A percentile compares a stretch with the other conserved stretches of the same genome.
Conservation (phyloP, 1,140 invertebrate species). For the Drosophila pseudoobscura region DNA sequence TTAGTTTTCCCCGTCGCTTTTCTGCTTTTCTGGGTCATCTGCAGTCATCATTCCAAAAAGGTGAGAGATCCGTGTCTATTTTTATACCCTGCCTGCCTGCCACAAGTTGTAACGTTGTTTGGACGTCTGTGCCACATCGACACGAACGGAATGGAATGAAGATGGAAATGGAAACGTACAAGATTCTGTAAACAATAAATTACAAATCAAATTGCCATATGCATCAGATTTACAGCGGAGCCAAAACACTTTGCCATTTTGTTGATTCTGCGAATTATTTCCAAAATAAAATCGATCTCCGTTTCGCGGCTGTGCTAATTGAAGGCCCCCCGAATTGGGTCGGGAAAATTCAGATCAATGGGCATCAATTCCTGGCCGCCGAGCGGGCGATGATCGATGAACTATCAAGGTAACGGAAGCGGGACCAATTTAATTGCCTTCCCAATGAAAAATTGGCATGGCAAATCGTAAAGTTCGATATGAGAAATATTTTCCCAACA, state of each 20-base stretch:
- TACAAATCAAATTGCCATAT: conserved; percentile 52
- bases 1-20: conserved; percentile 34
- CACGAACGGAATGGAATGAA: conserved; percentile 2
- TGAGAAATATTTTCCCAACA: conserved; percentile 16
- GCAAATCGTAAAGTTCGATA: conserved; percentile 45
- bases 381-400: conserved; percentile 48
- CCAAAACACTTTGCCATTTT: conserved; percentile 48
- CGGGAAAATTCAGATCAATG: conserved; percentile 30
- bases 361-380: conserved; percentile 25
- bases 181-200: conserved; percentile 62
- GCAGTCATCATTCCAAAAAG: conserved; percentile 45
- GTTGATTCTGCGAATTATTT: conserved; percentile 58
- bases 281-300: conserved; percentile 65
- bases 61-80: conserved; percentile 33
- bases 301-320: conserved; percentile 51
- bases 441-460: conserved; percentile 49
- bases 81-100: conserved; percentile 21
- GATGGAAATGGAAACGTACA: conserved; percentile 37
- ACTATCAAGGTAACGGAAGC: conserved; percentile 77
- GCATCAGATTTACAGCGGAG: conserved; percentile 60
- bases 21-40: conserved; percentile 36
- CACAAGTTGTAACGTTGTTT: conserved; percentile 53
- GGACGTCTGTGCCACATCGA: conserved; percentile 17
- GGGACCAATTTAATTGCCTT: conserved; percentile 64
- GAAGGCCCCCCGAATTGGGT: conserved; percentile 45